Evolutionary conservation across 1,140 invertebrate species (phyloP), one percentile per base, ranked within the genome.

Genomic region (Drosophila pseudoananassae): DNA sequence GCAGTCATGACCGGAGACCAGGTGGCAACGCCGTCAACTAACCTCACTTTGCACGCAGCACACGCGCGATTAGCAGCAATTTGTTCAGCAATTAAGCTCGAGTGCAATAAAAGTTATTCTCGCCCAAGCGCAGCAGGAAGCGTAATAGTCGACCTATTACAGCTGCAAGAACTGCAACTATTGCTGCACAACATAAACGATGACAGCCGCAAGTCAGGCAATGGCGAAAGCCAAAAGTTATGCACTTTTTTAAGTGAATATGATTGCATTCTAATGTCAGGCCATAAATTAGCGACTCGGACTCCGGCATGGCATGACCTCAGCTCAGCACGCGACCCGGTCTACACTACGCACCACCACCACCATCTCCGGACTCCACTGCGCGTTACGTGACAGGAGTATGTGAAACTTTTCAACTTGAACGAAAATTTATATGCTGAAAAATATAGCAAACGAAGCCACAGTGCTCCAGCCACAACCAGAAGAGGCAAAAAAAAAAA

Each of bases 251-350:
- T 85, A 85, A 85, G 81, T 85, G 81, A 85, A 85, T 85, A 85
- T 85, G 81, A 85, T 85, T 85, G 81, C 81, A 87, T 85, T 85
- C 81, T 85, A 85, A 85, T 85, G 81, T 87, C 81, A 75, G 71
- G 77, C 60, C 82, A 85, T 85, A 85, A 85, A 85, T 85, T 85
- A 85, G 82, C 82, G 57, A 63, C 77, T 76, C 66, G 66, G 65
- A 76, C 72, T 40, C 33, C 38, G 49, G 47, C 68, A 31, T 53
- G 31, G 55, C 38, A 38, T 69, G 51, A 49, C 63, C 63, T 73
- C 46, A 54, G 50, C 23, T 31, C 54, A 57, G 55, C 75, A 78
- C 65, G 54, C 66, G 51, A 70, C 33, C 33, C 3, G 33, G 10
- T 36, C 33, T 31, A 1, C 38, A 38, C 50, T 29, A 46, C 51